Conservation (phyloP, 1,140 invertebrate genomes). For the Micrasema minimum region DNA sequence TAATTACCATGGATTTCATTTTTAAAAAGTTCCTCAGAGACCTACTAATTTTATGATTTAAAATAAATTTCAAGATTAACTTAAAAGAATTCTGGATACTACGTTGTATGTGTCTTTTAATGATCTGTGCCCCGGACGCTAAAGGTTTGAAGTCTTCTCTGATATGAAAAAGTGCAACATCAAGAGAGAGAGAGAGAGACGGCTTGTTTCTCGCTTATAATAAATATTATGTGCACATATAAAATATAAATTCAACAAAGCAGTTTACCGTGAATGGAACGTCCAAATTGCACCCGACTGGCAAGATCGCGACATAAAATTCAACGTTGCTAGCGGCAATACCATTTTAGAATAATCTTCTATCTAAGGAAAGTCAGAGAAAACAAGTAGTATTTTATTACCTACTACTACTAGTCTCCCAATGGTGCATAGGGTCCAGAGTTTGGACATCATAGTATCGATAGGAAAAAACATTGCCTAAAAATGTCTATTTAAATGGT, state of each 20-base stretch:
- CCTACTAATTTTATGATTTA: too few species aligned
- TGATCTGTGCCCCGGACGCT: background rate
- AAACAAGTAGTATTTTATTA: background rate
- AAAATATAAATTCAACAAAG: too few species aligned
- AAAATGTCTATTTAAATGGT: background rate
- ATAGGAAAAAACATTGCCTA: background rate
- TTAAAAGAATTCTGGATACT: too few species aligned
- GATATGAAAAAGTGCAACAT: background rate
- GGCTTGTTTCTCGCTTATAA: background rate
- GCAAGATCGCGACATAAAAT: slow-evolving; percentile 1
- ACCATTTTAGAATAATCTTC: slow-evolving; percentile 17
- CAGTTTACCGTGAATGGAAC: background rate
- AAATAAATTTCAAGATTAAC: too few species aligned
- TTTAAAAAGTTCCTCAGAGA: too few species aligned
- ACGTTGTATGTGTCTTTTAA: background rate
- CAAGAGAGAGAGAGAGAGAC: background rate
- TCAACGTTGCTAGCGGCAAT: background rate
- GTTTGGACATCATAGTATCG: background rate
- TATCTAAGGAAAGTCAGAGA: slow-evolving; percentile 23
- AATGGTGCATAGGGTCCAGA: background rate
- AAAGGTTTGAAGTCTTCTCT: background rate
- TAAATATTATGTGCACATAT: background rate
- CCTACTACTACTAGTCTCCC: background rate
- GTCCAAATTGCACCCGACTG: background rate
- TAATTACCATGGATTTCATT: too few species aligned